Conservation (phyloP, 92 coral and sea anemone species). For the Hydrozoanthus gracilis region DNA sequence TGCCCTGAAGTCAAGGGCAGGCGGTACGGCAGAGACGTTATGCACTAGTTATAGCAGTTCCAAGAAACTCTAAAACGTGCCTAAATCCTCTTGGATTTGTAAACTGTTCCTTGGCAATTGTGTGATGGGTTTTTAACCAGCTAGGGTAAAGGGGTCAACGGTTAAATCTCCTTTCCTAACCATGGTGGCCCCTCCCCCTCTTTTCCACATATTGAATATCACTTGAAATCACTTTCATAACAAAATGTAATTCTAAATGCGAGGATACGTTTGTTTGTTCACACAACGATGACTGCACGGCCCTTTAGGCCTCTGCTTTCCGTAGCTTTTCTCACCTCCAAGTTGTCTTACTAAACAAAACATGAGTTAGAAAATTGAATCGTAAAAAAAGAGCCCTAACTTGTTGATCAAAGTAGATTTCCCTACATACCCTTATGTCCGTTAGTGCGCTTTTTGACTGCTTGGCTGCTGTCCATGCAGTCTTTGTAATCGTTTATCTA, state of each 20-base stretch:
- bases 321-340: constrained; percentile 19
- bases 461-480: constrained; percentile 1
- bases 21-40: too few relatives aligned
- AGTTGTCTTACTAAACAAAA: background rate
- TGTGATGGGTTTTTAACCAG: too few relatives aligned
- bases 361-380: background rate
- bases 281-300: constrained; percentile 95
- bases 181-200: too few relatives aligned
- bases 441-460: background rate
- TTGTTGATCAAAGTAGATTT: background rate
- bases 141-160: too few relatives aligned
- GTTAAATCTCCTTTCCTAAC: too few relatives aligned
- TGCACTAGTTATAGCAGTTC: too few relatives aligned
- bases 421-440: background rate
- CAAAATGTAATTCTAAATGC: background rate
- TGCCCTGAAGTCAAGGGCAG: too few relatives aligned
- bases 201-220: too few relatives aligned
- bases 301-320: constrained; percentile 53
- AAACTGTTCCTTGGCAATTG: too few relatives aligned
- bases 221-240: too few relatives aligned
- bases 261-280: constrained; percentile 92
- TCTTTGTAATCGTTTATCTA: constrained; percentile 28
- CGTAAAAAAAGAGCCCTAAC: background rate
- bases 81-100: too few relatives aligned
- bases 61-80: too few relatives aligned